Percentiles rank a stretch among this genome's conserved stretches.
phyloP scores from a whole-genome alignment of 2,797 vertebrate species.

The Nyctalus aviator region DNA sequence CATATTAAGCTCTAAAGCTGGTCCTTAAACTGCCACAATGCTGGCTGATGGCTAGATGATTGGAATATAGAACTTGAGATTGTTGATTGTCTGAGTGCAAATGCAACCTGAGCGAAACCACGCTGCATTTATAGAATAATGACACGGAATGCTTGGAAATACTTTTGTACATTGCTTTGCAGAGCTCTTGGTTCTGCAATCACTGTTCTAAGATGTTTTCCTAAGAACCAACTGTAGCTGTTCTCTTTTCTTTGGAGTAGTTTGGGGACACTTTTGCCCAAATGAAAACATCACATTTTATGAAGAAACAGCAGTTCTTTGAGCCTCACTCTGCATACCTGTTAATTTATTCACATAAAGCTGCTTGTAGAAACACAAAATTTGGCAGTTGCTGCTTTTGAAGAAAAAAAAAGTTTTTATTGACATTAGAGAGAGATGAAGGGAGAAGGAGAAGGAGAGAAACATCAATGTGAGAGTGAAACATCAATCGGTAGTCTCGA shows the following conservation, averaged over 20 bases:
- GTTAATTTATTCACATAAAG: slow-evolving; percentile 11
- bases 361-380: neutral
- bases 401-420: neutral
- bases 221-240: slow-evolving; percentile 5
- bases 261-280: neutral
- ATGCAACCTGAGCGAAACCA: slow-evolving; percentile 64
- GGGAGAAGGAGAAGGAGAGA: neutral
- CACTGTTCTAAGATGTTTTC: slow-evolving; percentile 49
- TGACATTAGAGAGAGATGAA: neutral
- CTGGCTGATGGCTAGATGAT: slow-evolving; percentile 70
- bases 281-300: neutral
- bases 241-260: neutral
- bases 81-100: slow-evolving; percentile 46
- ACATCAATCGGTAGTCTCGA: neutral
- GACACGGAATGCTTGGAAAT: slow-evolving; percentile 28
- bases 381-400: neutral
- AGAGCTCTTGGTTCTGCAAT: slow-evolving; percentile 45
- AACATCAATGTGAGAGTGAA: neutral
- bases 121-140: neutral
- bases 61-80: slow-evolving; percentile 3
- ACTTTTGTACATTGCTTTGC: slow-evolving; percentile 44
- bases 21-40: slow-evolving; percentile 47
- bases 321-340: neutral
- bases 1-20: slow-evolving; percentile 35
- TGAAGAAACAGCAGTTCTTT: slow-evolving; percentile 51